Evolutionary conservation across 2,797 vertebrate genomes (phyloP).

Genomic region (Scomberomorus guttatus): DNA sequence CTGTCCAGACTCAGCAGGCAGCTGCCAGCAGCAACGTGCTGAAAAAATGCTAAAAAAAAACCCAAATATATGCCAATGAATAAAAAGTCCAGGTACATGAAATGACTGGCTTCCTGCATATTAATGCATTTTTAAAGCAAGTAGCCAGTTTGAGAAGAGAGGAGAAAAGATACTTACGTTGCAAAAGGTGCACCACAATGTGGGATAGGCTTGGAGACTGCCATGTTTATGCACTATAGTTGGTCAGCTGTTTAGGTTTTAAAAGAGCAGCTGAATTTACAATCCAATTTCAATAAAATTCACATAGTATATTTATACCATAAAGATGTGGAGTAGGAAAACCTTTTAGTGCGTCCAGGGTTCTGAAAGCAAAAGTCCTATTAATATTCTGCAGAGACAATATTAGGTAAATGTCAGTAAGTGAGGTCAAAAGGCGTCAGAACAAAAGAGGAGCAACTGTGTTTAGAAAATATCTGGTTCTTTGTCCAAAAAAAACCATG

Average conservation of each 20-base stretch:
- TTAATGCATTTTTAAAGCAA: neutral
- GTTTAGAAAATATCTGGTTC: neutral
- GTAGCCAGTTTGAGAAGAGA: neutral
- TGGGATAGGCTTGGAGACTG: neutral
- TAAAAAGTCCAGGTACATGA: slow-evolving; percentile 27
- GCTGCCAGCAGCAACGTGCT: slow-evolving; percentile 45
- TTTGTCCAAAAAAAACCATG: neutral
- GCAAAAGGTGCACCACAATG: neutral
- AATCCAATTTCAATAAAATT: neutral
- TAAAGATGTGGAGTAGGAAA: too few species aligned
- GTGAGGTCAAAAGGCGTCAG: neutral
- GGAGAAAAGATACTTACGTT: neutral
- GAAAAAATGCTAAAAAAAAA: slow-evolving; percentile 10
- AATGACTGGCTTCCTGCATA: neutral
- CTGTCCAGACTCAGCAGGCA: slow-evolving; percentile 46
- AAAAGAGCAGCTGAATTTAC: neutral
- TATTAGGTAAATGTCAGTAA: neutral
- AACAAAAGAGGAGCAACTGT: neutral
- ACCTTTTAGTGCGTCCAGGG: too few species aligned
- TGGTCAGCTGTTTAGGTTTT: neutral
- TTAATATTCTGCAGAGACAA: neutral
- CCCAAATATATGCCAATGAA: slow-evolving; percentile 15
- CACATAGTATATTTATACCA: neutral
- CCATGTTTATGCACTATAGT: neutral
- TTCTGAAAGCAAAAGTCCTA: too few species aligned